phyloP scores from a whole-genome alignment of 2,888 invertebrate genomes.

The Heliconius cydno region DNA sequence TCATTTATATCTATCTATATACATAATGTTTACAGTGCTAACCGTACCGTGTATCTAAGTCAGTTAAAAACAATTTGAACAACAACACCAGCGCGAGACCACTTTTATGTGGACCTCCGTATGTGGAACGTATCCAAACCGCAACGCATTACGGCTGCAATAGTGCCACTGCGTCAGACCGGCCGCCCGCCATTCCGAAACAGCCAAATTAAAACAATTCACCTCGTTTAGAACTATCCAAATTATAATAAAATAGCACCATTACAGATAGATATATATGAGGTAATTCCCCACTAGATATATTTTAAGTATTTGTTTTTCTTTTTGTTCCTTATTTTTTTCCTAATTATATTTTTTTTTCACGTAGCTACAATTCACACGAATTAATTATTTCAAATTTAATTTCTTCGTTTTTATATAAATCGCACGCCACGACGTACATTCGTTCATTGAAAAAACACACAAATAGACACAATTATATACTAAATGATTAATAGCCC shows the following conservation, averaged over 20 bases:
- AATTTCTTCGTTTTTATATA: too few relatives aligned
- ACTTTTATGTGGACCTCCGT: conserved; percentile 71
- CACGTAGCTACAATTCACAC: too few relatives aligned
- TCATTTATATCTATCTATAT: too few relatives aligned
- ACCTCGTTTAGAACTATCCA: conserved; percentile 11
- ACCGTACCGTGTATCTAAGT: conserved; percentile 63
- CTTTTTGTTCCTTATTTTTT: too few relatives aligned
- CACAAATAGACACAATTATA: too few relatives aligned
- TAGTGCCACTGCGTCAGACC: conserved; percentile 65
- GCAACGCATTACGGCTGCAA: conserved; percentile 72
- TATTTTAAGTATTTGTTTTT: neutral
- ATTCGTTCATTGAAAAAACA: too few relatives aligned
- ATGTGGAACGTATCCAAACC: conserved; percentile 78
- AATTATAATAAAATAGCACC: conserved; percentile 24
- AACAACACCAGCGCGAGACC: conserved; percentile 62
- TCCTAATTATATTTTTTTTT: neutral
- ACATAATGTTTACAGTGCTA: conserved; percentile 45
- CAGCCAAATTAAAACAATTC: conserved; percentile 53
- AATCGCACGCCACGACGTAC: too few relatives aligned
- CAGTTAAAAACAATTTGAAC: conserved; percentile 74
- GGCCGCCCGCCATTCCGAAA: conserved; percentile 54
- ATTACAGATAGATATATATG: neutral
- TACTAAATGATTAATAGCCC: too few relatives aligned
- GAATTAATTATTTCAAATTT: too few relatives aligned
- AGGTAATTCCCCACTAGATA: neutral